These are phyloP conservation scores for Hemicentrotus pulcherrimus DNA, from an alignment of 35 echinoderm and acorn worm genomes.

Conservation along the genomic window DNA sequence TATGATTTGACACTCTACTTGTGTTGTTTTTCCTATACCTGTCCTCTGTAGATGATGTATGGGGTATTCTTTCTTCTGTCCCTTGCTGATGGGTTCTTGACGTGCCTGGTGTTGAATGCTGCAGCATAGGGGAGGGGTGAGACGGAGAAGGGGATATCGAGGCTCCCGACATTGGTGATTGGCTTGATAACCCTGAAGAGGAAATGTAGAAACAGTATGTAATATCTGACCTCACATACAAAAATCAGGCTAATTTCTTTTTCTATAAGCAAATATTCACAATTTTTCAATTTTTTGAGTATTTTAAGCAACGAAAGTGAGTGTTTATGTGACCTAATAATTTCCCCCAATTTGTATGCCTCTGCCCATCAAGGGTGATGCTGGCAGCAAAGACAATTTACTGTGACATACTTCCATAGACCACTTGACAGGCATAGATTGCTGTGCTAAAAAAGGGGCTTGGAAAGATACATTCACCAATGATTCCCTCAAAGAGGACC, in stretches of 20 bases:
- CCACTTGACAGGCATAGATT: no score
- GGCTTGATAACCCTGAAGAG: slow-evolving; percentile 85
- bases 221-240: background rate
- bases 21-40: slow-evolving; percentile 15
- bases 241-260: no score
- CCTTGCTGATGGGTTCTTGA: slow-evolving; percentile 50
- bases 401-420: no score
- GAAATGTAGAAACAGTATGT: background rate
- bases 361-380: no score
- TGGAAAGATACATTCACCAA: no score
- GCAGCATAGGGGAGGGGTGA: slow-evolving; percentile 62
- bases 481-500: no score
- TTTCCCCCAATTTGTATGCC: no score
- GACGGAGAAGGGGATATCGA: slow-evolving; percentile 86
- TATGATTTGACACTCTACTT: slow-evolving; percentile 2
- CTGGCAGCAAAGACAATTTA: no score
- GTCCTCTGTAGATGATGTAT: slow-evolving; percentile 27
- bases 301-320: no score
- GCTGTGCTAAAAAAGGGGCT: no score
- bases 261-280: background rate
- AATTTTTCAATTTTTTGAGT: no score
- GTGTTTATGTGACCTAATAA: no score
- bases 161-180: slow-evolving; percentile 90
- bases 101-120: slow-evolving; percentile 58
- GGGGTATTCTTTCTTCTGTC: background rate